phyloP scores from a whole-genome alignment of 1,140 invertebrate genomes.

The Mizuhopecten yessoensis region DNA sequence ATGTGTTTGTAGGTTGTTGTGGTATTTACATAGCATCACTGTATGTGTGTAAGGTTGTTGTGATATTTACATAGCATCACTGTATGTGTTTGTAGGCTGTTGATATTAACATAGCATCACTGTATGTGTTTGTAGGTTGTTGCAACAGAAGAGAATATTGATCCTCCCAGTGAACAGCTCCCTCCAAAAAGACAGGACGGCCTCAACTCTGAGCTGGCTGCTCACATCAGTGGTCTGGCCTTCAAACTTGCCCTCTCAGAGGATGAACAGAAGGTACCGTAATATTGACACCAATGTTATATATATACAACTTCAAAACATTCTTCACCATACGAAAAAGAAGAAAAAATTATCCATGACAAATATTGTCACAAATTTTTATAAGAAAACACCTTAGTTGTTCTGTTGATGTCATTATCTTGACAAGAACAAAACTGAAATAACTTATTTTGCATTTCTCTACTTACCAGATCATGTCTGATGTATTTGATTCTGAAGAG shows the following conservation, averaged over 20 bases:
- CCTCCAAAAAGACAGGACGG: slow-evolving; percentile 75
- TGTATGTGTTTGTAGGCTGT: too few relatives aligned
- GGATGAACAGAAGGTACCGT: slow-evolving; percentile 78
- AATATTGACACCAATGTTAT: too few relatives aligned
- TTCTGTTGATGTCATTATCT: neutral
- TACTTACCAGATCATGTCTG: slow-evolving; percentile 69
- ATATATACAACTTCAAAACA: too few relatives aligned
- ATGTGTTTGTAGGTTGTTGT: too few relatives aligned
- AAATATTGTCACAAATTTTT: too few relatives aligned
- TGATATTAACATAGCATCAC: neutral
- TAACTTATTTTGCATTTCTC: slow-evolving; percentile 47
- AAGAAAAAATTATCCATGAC: too few relatives aligned
- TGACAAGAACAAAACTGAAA: too few relatives aligned
- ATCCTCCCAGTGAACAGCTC: slow-evolving; percentile 77
- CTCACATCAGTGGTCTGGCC: slow-evolving; percentile 78
- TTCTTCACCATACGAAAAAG: too few relatives aligned
- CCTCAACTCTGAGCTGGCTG: slow-evolving; percentile 73
- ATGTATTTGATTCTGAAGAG: slow-evolving; percentile 74
- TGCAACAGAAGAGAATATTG: slow-evolving; percentile 77
- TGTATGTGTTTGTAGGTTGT: slow-evolving; percentile 70
- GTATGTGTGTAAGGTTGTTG: too few relatives aligned
- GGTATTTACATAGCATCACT: too few relatives aligned
- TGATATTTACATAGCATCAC: too few relatives aligned
- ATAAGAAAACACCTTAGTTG: neutral
- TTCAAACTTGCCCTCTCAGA: slow-evolving; percentile 80